These are phyloP conservation scores for Anabas testudineus DNA, from an alignment of 2,797 vertebrate species.

Conservation along the genomic window DNA sequence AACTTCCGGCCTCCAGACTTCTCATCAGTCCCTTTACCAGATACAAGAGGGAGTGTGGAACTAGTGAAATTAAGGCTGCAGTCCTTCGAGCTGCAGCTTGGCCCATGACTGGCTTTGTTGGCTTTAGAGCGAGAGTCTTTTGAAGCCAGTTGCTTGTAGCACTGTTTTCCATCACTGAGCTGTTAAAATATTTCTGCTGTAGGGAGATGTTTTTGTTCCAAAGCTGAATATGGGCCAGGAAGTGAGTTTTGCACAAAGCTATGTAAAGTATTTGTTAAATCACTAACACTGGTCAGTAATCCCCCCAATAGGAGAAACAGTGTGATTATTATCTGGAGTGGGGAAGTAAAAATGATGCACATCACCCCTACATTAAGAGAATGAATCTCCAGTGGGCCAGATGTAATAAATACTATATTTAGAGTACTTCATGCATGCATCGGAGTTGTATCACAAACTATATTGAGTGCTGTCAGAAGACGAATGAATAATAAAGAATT, in stretches of 20 bases:
- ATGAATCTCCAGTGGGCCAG: neutral
- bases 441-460: neutral
- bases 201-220: constrained; percentile 16
- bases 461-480: neutral
- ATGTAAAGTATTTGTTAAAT: constrained; percentile 36
- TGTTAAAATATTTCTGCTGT: constrained; percentile 34
- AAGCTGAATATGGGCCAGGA: constrained; percentile 31
- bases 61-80: constrained; percentile 45
- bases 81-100: constrained; percentile 36
- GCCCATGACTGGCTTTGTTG: constrained; percentile 41
- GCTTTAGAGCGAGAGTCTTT: constrained; percentile 50
- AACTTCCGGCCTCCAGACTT: constrained; percentile 34
- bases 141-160: constrained; percentile 45
- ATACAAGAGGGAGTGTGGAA: constrained; percentile 37
- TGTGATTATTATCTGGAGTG: constrained; percentile 22
- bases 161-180: constrained; percentile 33
- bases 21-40: constrained; percentile 35
- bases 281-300: constrained; percentile 40
- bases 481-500: neutral
- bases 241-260: constrained; percentile 35
- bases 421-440: neutral
- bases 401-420: neutral
- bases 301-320: neutral
- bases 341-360: neutral
- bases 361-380: neutral